phyloP scores from a whole-genome alignment of 2,797 vertebrate genomes.

The Sebastes itinus region DNA sequence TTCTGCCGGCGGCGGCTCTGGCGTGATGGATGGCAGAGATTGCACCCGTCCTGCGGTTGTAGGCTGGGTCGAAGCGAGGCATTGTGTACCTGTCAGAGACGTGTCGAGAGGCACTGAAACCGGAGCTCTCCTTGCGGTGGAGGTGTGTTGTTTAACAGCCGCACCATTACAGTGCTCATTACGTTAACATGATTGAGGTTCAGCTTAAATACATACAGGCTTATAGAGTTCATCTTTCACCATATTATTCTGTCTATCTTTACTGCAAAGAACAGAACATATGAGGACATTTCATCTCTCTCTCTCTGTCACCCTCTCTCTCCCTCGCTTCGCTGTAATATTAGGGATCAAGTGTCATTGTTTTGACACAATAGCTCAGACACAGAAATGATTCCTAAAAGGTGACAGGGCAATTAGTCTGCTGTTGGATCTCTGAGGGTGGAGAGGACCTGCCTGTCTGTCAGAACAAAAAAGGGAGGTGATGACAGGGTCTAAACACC shows the following conservation, averaged over 20 bases:
- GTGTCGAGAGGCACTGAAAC: conserved; percentile 61
- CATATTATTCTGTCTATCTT: conserved; percentile 39
- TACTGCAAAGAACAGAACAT: conserved; percentile 31
- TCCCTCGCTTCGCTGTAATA: conserved; percentile 43
- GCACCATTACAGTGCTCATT: conserved; percentile 69
- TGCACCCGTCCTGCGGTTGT: conserved; percentile 41
- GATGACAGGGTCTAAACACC: conserved; percentile 69
- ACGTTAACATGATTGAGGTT: conserved; percentile 75
- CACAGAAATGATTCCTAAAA: conserved; percentile 75
- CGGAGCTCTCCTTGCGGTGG: conserved; percentile 43
- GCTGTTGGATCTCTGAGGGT: conserved; percentile 66
- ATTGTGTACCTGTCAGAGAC: conserved; percentile 77
- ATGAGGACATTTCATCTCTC: conserved; percentile 10
- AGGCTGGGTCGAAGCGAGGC: conserved; percentile 48
- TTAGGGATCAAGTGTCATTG: conserved; percentile 78
- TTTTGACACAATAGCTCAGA: conserved; percentile 80
- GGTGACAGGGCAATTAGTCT: conserved; percentile 80
- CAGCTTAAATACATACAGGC: conserved; percentile 51
- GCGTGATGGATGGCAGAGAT: conserved; percentile 54
- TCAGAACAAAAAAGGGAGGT: conserved; percentile 59
- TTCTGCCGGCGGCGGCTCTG: conserved; percentile 28
- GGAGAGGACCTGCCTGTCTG: conserved; percentile 65
- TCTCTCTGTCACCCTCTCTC: background rate
- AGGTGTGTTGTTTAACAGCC: conserved; percentile 69
- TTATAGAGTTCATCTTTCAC: conserved; percentile 54